Base-by-base conservation (phyloP, 1,140 invertebrate species). In the Charaxes varanes region DNA sequence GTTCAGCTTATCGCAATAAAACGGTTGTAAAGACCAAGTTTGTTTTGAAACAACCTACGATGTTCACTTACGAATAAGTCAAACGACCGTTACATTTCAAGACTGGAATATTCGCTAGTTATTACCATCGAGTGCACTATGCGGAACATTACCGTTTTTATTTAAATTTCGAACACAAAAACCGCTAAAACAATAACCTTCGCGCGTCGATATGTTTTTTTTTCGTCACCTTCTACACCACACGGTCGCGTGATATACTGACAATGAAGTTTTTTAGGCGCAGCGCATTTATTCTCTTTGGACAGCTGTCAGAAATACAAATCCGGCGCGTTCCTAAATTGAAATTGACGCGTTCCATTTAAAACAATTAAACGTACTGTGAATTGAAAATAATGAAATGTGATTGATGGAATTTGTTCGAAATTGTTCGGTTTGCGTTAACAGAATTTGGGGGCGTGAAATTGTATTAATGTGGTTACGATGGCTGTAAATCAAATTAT, bases 331-430 rank as follows among this genome's bases (percentile, higher is more conserved):
- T 60, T 58, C 42, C 53, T 23, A 66, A 74, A 81, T 81, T 77
- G 56, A 79, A 71, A 78, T 64, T 79, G 77, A 81, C 77, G 71
- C 66, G 73, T 73, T 67, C 66, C 63, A 73, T 74, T 80, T 71
- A 76, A 72, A 78, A 77, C 70, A 78, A 74, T 71, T 68, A 81
- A 55, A 45, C 53, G 41, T 38, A 46, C 45, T 47, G 43, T 54
- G 53, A 76, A 79, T 81, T 79, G 62, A 65, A 67, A 71, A 71
- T 69, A 74, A 80, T 77, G 62, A 61, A 69, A 72, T 58, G 42
- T 65, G 69, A 77, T 81, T 74, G 71, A 72, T 53, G 49, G 35
- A 44, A 47, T 50, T 49, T 46, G 49, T 44, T 42, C 34, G 43
- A 53, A 53, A 16, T 17, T 16, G 15, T 30, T 30, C 28, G 2